phyloP scores from a whole-genome alignment of 2,888 invertebrate species.

The Drosophila subsilvestris region DNA sequence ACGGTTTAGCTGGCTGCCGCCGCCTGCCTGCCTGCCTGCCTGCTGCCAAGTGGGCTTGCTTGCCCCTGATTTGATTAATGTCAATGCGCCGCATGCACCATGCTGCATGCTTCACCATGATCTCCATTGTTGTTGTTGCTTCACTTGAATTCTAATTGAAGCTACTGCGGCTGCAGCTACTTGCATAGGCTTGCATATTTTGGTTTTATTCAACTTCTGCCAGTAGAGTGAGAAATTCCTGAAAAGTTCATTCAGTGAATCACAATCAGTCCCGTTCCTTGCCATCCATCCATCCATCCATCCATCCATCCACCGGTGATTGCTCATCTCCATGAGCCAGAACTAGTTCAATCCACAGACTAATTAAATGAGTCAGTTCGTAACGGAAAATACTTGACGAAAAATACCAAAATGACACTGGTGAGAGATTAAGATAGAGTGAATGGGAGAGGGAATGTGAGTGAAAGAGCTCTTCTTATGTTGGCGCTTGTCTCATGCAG shows the following conservation, averaged over 20 bases:
- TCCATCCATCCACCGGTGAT: neutral
- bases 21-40: neutral
- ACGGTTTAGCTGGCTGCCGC: slow-evolving; percentile 27
- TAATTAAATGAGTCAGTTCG: neutral
- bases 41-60: slow-evolving; percentile 21
- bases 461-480: slow-evolving; percentile 35
- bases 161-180: slow-evolving; percentile 21
- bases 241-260: slow-evolving; percentile 6
- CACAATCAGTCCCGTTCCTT: neutral
- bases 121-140: slow-evolving; percentile 38
- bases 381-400: too few relatives aligned
- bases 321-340: neutral
- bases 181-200: slow-evolving; percentile 12
- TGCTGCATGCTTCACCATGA: slow-evolving; percentile 11
- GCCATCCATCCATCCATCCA: neutral
- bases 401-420: too few relatives aligned
- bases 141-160: slow-evolving; percentile 57
- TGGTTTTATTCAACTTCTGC: slow-evolving; percentile 10
- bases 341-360: neutral
- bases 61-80: slow-evolving; percentile 55
- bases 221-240: slow-evolving; percentile 7
- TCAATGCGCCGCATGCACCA: slow-evolving; percentile 49
- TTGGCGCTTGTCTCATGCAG: slow-evolving; percentile 77
- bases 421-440: slow-evolving; percentile 58
- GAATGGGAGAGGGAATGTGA: slow-evolving; percentile 17